Percentiles rank a stretch among this genome's conserved stretches.
These are phyloP conservation scores for Cacoxenus indagator DNA, from an alignment of 2,888 invertebrate species.

Conservation along the genomic window DNA sequence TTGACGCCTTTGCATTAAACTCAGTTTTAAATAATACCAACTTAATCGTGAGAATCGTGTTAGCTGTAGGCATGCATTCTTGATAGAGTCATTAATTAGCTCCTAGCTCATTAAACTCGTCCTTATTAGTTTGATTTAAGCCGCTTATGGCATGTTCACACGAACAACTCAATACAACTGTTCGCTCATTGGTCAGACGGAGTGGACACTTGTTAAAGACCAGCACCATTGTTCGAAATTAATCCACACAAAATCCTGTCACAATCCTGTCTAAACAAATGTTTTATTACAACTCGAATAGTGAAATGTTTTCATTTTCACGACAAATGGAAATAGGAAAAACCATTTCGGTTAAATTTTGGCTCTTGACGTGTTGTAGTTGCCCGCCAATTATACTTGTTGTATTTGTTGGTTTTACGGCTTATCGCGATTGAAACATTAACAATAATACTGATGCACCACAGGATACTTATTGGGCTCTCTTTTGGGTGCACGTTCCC, in stretches of 20 bases:
- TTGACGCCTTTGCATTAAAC: too few relatives aligned
- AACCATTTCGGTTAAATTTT: not conserved
- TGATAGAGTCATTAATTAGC: too few relatives aligned
- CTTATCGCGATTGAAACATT: conserved; percentile 10
- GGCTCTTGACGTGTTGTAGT: not conserved
- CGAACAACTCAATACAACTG: not conserved
- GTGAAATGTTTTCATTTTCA: not conserved
- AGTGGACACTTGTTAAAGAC: conserved; percentile 18
- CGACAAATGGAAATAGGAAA: conserved; percentile 12
- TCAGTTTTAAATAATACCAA: too few relatives aligned
- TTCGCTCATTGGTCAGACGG: not conserved
- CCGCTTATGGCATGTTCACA: not conserved
- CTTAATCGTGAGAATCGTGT: too few relatives aligned
- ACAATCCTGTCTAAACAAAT: conserved; percentile 38
- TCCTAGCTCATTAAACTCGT: too few relatives aligned
- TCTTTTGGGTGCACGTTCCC: not conserved
- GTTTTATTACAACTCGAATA: not conserved
- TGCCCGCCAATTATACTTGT: not conserved
- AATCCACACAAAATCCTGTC: conserved; percentile 24
- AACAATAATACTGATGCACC: conserved; percentile 1
- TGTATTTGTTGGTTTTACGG: not conserved
- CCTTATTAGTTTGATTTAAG: too few relatives aligned
- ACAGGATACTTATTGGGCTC: conserved; percentile 7
- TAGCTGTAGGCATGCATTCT: too few relatives aligned
- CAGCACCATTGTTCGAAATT: not conserved